Base-by-base conservation (phyloP, 2,797 vertebrate species). In the Premnoplex brunnescens region DNA sequence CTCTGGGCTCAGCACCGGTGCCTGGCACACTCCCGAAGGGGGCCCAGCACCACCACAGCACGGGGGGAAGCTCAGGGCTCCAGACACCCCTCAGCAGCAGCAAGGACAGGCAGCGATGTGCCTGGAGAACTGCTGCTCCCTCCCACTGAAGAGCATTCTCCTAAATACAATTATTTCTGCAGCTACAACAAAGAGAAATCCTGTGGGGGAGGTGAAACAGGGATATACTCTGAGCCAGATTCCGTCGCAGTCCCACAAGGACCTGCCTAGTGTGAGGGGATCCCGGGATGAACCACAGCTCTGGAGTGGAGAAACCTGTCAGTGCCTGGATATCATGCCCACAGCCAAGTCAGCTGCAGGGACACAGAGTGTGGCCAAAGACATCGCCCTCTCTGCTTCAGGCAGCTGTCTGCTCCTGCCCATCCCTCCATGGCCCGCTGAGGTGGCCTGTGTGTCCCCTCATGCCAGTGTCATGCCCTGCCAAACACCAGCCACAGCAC, bases 161-260 rank as follows among this genome's bases (percentile, higher is more conserved):
- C 81, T 44, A 81, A 95, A 91, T 22, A 71, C 10, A 84, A 91
- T 89, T 95, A 89, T 63, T 91, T 75, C 91, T 82, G 84, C 84
- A 95, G 91, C 77, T 78, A 84, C 87, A 92, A 93, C 89, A 91
- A 94, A 87, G 89, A 72, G 73, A 64, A 72, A 85, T 72, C 89
- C 85, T 72, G 24, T 1, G 73, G 84, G 84, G 95, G 78, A 87
- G 66, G 77, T 24, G 41, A 72, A 56, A 23, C 28, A 21, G 69
- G 91, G 82, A 92, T 68, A 48, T 58, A 79, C 80, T 63, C 87
- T 34, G 75, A 81, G 55, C 46, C 66, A 22, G 67, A 64, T 67
- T 20, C 28, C 8, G 46, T 28, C 2, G 21, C 73, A 32, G 58
- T 64, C 84, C 89, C 54, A 23, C 54, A 56, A 91, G 71, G 73